Base-by-base conservation (phyloP, 1,140 invertebrate genomes). In the Platorchestia sp. region DNA sequence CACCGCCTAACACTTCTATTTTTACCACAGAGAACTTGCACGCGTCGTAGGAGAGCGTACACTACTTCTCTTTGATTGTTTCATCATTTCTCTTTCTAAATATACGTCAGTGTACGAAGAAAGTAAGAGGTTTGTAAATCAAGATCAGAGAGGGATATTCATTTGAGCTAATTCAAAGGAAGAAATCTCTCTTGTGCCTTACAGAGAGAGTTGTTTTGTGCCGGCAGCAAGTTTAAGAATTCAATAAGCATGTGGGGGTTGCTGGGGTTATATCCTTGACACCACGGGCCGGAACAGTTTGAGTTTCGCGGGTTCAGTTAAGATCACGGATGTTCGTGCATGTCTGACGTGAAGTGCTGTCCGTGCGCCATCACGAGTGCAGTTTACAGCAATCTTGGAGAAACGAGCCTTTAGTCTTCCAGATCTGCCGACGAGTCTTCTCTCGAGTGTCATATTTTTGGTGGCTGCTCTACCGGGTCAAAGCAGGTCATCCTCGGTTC, bases 371-470 rank as follows among this genome's bases (percentile, higher is more conserved):
- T 90, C 87, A 90, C 41, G 87, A 42, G 42, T 90, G 87, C 87
- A 90, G 41, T 90, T 90, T 90, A 90, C 41, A 75, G 59, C 59
- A 75, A 36, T 75, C 59, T 75, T 43, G 87, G 44, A 90, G 87
- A 43, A 36, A 42, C 87, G 87, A 44, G 87, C 87, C 44, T 42
- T 27, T 45, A 90, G 41, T 45, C 87, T 43, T 45, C 41, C 87
- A 90, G 44, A 90, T 90, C 87, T 90, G 87, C 44, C 87, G 87
- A 27, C 87, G 27, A 41, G 41, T 90, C 87, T 90, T 90, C 87
- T 36, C 87, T 75, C 87, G 87, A 90, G 87, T 90, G 87, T 90
- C 87, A 90, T 90, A 90, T 90, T 90, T 75, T 90, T 90, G 44
- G 87, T 42, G 87, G 87, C 27, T 90, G 0, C 87, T 90, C 87